These are phyloP conservation scores for Arctopsyche grandis DNA, from an alignment of 1,140 invertebrate genomes.

Conservation along the genomic window DNA sequence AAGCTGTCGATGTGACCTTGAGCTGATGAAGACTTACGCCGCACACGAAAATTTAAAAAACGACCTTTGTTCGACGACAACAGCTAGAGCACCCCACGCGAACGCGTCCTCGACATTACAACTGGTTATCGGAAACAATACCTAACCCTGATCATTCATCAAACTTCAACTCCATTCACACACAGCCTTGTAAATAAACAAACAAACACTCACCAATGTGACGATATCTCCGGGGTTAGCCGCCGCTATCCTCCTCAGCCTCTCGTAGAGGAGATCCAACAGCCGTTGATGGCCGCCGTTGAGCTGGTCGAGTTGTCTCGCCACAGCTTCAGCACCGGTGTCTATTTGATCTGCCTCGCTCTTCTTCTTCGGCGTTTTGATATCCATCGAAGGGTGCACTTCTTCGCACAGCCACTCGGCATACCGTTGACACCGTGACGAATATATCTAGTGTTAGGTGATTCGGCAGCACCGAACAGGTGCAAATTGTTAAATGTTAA, in stretches of 20 bases:
- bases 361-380: slow-evolving; percentile 63
- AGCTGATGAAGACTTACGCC: no score
- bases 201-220: slow-evolving; percentile 71
- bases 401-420: slow-evolving; percentile 88
- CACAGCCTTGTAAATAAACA: neutral
- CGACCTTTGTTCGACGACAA: no score
- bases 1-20: no score
- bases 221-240: slow-evolving; percentile 71
- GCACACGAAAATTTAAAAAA: no score
- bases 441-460: slow-evolving; percentile 79
- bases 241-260: slow-evolving; percentile 69
- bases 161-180: no score
- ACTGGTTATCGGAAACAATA: no score
- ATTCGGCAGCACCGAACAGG: slow-evolving; percentile 45
- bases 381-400: slow-evolving; percentile 83
- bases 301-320: slow-evolving; percentile 85
- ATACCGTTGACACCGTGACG: slow-evolving; percentile 87
- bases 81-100: no score
- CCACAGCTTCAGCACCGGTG: slow-evolving; percentile 81
- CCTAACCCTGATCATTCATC: no score
- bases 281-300: slow-evolving; percentile 84
- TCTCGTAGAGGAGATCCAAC: slow-evolving; percentile 77
- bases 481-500: slow-evolving; percentile 38
- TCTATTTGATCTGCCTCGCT: slow-evolving; percentile 59
- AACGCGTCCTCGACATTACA: no score